These are phyloP conservation scores for Poecile montanus DNA, from an alignment of 2,797 vertebrate species.

Conservation along the genomic window DNA sequence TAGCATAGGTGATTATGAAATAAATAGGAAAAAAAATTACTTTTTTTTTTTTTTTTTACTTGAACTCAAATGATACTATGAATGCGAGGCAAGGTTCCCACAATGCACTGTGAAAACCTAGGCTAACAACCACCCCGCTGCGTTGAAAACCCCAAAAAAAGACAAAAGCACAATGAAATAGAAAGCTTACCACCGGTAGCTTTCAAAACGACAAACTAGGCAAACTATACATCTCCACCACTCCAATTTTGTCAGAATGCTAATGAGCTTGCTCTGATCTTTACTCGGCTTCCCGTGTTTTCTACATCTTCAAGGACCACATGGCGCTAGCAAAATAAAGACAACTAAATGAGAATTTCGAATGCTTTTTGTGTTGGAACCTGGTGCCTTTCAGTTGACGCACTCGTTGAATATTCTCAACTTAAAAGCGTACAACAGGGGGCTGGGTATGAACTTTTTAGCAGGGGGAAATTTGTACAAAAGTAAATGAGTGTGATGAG, in stretches of 20 bases:
- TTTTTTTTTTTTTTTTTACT: conserved; percentile 70
- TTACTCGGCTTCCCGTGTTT: conserved; percentile 96
- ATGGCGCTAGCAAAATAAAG: conserved; percentile 98
- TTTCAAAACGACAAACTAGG: conserved; percentile 89
- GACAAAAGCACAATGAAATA: conserved; percentile 97
- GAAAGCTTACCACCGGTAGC: conserved; percentile 90
- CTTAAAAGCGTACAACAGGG: conserved; percentile 87
- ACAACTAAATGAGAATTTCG: conserved; percentile 99
- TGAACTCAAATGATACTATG: conserved; percentile 81
- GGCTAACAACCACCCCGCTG: conserved; percentile 88
- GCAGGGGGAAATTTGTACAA: conserved; percentile 82
- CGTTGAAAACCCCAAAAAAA: conserved; percentile 85
- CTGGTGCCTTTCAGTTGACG: conserved; percentile 86
- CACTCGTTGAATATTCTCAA: conserved; percentile 89
- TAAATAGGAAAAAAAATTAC: conserved; percentile 56
- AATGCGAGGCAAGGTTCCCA: conserved; percentile 84
- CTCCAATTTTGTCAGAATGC: conserved; percentile 97
- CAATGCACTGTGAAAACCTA: conserved; percentile 90
- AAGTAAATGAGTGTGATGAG: conserved; percentile 86
- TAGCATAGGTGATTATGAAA: conserved; percentile 71
- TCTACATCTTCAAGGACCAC: conserved; percentile 99
- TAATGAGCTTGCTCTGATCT: conserved; percentile 98
- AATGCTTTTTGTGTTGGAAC: conserved; percentile 91
- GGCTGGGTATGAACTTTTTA: conserved; percentile 87
- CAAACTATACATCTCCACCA: conserved; percentile 92